These are phyloP conservation scores for Sebastes itinus DNA, from an alignment of 2,797 vertebrate genomes.

Conservation along the genomic window DNA sequence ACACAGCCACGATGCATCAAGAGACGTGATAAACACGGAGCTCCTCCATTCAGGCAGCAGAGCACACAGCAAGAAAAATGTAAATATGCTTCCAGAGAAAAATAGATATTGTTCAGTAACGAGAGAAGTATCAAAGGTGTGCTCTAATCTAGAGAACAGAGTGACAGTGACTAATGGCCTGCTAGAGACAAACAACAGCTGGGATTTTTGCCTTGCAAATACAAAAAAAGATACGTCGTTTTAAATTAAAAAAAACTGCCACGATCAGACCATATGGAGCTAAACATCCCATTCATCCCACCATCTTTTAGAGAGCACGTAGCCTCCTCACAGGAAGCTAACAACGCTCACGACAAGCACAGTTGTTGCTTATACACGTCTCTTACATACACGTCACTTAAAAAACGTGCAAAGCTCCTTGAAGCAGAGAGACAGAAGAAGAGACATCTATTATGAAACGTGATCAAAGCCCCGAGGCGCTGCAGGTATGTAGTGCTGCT, in stretches of 20 bases:
- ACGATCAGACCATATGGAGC: not conserved
- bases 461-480: constrained; percentile 61
- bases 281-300: constrained; percentile 3
- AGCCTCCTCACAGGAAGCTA: not conserved
- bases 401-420: constrained; percentile 4
- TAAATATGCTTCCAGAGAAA: constrained; percentile 6
- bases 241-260: not conserved
- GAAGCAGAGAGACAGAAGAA: not conserved
- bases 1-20: constrained; percentile 47
- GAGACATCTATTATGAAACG: constrained; percentile 50
- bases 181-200: constrained; percentile 13
- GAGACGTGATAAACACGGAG: constrained; percentile 39
- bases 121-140: constrained; percentile 27
- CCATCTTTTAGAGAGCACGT: constrained; percentile 1
- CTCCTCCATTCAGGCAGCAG: constrained; percentile 32
- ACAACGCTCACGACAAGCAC: not conserved
- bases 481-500: constrained; percentile 18
- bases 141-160: constrained; percentile 12
- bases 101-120: constrained; percentile 6
- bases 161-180: constrained; percentile 33
- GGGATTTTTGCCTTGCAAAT: not conserved
- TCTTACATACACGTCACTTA: constrained; percentile 7
- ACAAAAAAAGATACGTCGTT: not conserved
- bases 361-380: constrained; percentile 7
- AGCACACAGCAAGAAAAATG: constrained; percentile 18